Conservation (phyloP, 2,888 invertebrate species). For the Agrochola circellaris region DNA sequence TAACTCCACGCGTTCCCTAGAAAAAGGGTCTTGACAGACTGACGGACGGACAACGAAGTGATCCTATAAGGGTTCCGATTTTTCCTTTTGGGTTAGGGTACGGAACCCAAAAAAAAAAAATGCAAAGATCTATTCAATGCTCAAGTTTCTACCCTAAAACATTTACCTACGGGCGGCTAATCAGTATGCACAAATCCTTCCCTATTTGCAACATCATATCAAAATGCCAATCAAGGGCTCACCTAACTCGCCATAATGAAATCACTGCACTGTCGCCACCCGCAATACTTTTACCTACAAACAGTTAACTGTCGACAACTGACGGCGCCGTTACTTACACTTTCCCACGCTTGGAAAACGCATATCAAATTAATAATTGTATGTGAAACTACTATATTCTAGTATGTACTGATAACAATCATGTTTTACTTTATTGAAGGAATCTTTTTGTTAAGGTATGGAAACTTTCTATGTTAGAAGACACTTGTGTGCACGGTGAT, state of each 20-base stretch:
- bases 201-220: neutral
- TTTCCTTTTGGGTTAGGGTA: too few species aligned
- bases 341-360: slow-evolving; percentile 55
- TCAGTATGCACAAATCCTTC: neutral
- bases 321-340: slow-evolving; percentile 38
- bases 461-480: neutral
- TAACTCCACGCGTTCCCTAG: too few species aligned
- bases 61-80: too few species aligned
- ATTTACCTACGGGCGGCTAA: neutral
- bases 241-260: slow-evolving; percentile 1
- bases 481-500: neutral
- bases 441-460: neutral
- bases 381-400: slow-evolving; percentile 32
- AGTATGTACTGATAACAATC: slow-evolving; percentile 26
- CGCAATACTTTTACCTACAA: slow-evolving; percentile 7
- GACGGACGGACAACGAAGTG: too few species aligned
- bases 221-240: neutral
- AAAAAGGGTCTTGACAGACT: too few species aligned
- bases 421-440: neutral
- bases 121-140: neutral
- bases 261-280: slow-evolving; percentile 8
- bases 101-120: neutral
- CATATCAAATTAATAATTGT: slow-evolving; percentile 51
- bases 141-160: neutral
- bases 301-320: slow-evolving; percentile 27